Percentiles rank a stretch among this genome's conserved stretches.
Evolutionary conservation across 2,888 invertebrate species (phyloP).

Genomic region (Epiperipatus broadwayi): DNA sequence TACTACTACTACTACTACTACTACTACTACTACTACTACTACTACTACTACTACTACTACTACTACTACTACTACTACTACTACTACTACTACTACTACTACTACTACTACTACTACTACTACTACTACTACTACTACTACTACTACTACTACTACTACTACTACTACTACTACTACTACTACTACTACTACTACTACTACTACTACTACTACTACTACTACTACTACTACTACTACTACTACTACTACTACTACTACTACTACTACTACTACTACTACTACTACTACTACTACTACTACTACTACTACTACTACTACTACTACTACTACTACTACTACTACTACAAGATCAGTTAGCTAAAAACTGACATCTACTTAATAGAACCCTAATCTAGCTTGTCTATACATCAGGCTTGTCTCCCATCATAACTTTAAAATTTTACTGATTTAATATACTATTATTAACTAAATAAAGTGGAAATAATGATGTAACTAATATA

Average conservation of each 20-base stretch:
- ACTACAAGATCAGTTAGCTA: too few relatives aligned
- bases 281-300: slow-evolving; percentile 18
- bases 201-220: slow-evolving; percentile 17
- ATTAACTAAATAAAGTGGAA: too few relatives aligned
- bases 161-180: neutral
- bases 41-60: neutral
- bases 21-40: neutral
- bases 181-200: slow-evolving; percentile 14
- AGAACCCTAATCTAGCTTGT: too few relatives aligned
- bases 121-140: neutral
- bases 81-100: neutral
- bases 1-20: neutral
- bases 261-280: slow-evolving; percentile 17
- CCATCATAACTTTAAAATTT: too few relatives aligned
- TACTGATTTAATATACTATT: too few relatives aligned
- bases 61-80: neutral
- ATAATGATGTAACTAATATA: too few relatives aligned
- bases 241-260: slow-evolving; percentile 17
- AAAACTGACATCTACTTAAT: too few relatives aligned
- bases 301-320: slow-evolving; percentile 15
- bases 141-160: neutral
- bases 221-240: slow-evolving; percentile 17
- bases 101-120: neutral
- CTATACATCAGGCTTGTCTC: too few relatives aligned
- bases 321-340: too few relatives aligned